Evolutionary conservation across 1,140 invertebrate genomes (phyloP).

Genomic region (Drosophila murphyi): DNA sequence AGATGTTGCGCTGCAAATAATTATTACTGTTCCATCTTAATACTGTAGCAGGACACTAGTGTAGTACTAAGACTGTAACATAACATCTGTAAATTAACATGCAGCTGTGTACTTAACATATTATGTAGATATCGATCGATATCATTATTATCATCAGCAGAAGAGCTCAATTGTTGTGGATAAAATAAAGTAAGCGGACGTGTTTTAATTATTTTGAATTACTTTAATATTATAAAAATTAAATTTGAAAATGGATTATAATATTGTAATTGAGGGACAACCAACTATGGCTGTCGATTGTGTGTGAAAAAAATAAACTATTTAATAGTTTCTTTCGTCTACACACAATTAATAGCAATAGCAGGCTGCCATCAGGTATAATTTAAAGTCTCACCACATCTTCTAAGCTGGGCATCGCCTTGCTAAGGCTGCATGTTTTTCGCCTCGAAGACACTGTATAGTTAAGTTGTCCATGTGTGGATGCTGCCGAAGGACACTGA

Average conservation of each 20-base stretch:
- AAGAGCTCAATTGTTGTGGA: no score
- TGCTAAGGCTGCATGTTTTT: neutral
- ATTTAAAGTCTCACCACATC: conserved; percentile 3
- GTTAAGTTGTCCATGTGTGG: neutral
- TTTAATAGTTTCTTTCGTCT: neutral
- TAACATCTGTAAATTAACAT: no score
- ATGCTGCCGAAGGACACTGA: neutral
- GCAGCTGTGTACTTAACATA: no score
- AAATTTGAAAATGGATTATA: conserved; percentile 16
- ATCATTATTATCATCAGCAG: no score
- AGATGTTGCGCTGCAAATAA: no score
- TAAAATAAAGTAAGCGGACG: no score
- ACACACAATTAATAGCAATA: conserved; percentile 26
- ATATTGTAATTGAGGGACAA: conserved; percentile 1
- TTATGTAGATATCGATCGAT: no score
- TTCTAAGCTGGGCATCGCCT: neutral
- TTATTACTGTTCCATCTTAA: no score
- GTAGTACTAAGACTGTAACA: no score
- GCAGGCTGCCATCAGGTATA: neutral
- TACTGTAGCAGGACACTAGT: no score
- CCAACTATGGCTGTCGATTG: conserved; percentile 17
- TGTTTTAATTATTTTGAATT: conserved; percentile 3
- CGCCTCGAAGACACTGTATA: neutral
- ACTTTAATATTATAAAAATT: conserved; percentile 17
- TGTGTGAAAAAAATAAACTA: neutral